These are phyloP conservation scores for Phyllopteryx taeniolatus DNA, from an alignment of 2,113 vertebrate species.

Conservation along the genomic window DNA sequence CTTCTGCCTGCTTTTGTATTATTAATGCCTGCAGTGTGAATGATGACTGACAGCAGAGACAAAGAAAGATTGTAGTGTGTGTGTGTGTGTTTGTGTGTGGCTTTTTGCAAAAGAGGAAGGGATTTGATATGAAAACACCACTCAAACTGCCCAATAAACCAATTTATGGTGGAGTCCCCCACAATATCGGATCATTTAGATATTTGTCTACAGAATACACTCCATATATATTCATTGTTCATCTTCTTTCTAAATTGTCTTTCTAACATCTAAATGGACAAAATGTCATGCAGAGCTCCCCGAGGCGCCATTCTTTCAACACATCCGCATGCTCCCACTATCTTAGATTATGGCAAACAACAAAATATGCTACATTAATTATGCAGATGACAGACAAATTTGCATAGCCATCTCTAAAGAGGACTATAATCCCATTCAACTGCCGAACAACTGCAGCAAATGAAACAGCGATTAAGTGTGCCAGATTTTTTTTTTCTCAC, in stretches of 20 bases:
- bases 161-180: not conserved
- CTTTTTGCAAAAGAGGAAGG: not conserved
- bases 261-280: not conserved
- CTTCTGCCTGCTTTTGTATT: conserved; percentile 36
- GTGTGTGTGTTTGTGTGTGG: conserved; percentile 16
- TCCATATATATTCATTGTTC: conserved; percentile 2
- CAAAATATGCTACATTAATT: conserved; percentile 11
- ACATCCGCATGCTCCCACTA: not conserved
- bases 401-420: conserved; percentile 5
- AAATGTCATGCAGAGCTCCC: not conserved
- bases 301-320: not conserved
- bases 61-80: conserved; percentile 6
- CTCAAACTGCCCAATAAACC: not conserved
- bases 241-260: conserved; percentile 3
- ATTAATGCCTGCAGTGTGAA: conserved; percentile 32
- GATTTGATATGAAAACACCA: conserved; percentile 1
- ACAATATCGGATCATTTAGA: not conserved
- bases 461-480: not conserved
- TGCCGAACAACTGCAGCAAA: conserved; percentile 4
- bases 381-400: conserved; percentile 11
- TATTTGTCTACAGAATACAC: not conserved
- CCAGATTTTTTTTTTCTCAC: not conserved
- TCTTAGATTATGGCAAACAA: conserved; percentile 9
- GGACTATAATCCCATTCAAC: conserved; percentile 8
- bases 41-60: conserved; percentile 28